Percentiles rank a stretch among this genome's conserved stretches.
phyloP scores from a whole-genome alignment of 2,888 invertebrate genomes.

The Agriotes lineatus region DNA sequence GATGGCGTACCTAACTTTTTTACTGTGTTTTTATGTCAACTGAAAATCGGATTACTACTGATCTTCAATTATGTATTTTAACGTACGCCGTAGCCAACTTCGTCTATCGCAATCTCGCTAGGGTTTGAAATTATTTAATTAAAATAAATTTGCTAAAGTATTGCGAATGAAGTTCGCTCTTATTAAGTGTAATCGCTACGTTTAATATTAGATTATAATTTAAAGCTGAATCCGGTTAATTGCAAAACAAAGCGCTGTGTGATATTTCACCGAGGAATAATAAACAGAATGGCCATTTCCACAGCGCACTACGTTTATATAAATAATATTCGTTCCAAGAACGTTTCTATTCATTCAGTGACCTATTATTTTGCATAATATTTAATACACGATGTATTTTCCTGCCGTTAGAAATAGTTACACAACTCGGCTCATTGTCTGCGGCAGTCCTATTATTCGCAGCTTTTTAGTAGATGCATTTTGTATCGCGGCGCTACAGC shows the following conservation, averaged over 20 bases:
- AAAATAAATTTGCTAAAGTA: background rate
- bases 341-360: conserved; percentile 50
- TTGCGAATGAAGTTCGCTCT: background rate
- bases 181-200: background rate
- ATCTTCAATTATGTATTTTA: too few relatives aligned
- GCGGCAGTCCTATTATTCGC: too few relatives aligned
- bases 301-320: conserved; percentile 49
- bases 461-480: too few relatives aligned
- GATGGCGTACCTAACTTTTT: too few relatives aligned
- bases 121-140: too few relatives aligned
- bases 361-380: conserved; percentile 52
- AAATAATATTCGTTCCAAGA: conserved; percentile 48
- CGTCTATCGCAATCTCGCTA: too few relatives aligned
- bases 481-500: too few relatives aligned
- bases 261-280: conserved; percentile 17
- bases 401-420: background rate
- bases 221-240: conserved; percentile 13
- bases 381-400: conserved; percentile 35
- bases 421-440: background rate
- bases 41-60: too few relatives aligned
- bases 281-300: conserved; percentile 43
- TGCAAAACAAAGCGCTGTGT: conserved; percentile 8
- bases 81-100: too few relatives aligned
- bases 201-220: conserved; percentile 17
- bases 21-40: too few relatives aligned